These are phyloP conservation scores for Parnassius mnemosyne DNA, from an alignment of 2,888 invertebrate species.

Conservation along the genomic window DNA sequence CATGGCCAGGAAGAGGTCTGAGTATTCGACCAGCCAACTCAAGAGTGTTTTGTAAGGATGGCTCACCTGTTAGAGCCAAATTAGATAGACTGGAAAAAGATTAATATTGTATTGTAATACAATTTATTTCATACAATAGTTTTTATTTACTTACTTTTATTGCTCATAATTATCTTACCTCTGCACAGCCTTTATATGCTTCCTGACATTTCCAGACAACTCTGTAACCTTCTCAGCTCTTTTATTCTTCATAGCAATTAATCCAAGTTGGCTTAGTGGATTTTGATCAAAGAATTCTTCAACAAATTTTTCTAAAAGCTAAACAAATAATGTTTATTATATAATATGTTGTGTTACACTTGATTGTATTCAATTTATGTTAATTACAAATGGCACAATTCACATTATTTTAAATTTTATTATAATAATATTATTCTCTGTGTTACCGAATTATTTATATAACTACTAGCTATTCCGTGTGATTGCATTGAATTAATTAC, in stretches of 20 bases:
- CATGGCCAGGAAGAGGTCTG: conserved; percentile 94
- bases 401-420: too few relatives aligned
- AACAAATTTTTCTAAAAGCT: conserved; percentile 95
- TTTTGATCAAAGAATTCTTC: conserved; percentile 99
- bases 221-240: conserved; percentile 96
- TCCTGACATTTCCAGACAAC: conserved; percentile 91
- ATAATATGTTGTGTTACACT: too few relatives aligned
- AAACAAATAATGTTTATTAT: conserved; percentile 41
- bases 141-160: too few relatives aligned
- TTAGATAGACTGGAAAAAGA: conserved; percentile 75
- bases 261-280: conserved; percentile 97
- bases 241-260: conserved; percentile 95
- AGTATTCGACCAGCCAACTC: conserved; percentile 92
- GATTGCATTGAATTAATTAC: too few relatives aligned
- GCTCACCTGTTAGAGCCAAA: conserved; percentile 91
- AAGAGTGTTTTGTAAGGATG: conserved; percentile 96
- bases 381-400: too few relatives aligned
- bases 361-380: too few relatives aligned
- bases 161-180: conserved; percentile 49
- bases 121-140: too few relatives aligned
- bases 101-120: too few relatives aligned
- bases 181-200: conserved; percentile 86
- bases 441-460: too few relatives aligned
- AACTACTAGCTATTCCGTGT: too few relatives aligned
- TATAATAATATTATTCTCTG: too few relatives aligned